phyloP scores from a whole-genome alignment of 2,113 vertebrate species.

The Bambusicola thoracicus region DNA sequence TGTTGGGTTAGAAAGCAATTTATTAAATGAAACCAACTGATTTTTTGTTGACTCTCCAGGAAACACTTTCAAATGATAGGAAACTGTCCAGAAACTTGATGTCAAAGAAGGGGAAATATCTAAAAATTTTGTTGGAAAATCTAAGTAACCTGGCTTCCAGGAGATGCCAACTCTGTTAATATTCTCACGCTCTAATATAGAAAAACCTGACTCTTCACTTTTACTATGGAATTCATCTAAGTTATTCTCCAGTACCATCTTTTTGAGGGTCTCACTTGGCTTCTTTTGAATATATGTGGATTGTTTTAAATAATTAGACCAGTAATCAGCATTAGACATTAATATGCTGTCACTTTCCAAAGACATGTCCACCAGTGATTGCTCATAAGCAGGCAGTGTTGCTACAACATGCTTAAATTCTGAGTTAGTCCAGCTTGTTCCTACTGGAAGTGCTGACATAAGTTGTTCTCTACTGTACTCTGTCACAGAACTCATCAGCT shows the following conservation, averaged over 20 bases:
- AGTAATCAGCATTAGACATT: neutral
- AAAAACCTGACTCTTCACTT: slow-evolving; percentile 3
- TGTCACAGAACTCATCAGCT: neutral
- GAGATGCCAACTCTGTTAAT: neutral
- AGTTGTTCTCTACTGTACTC: neutral
- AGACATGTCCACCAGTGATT: neutral
- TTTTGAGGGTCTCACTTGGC: neutral
- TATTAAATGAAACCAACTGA: slow-evolving; percentile 11
- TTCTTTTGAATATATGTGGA: neutral
- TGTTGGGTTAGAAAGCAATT: slow-evolving; percentile 36
- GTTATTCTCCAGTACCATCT: neutral
- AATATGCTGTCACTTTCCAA: slow-evolving; percentile 1
- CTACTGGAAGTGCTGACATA: neutral
- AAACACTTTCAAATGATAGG: neutral
- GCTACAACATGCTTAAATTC: neutral
- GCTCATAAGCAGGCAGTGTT: slow-evolving; percentile 1
- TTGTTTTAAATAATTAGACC: slow-evolving; percentile 26
- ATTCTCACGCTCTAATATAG: neutral
- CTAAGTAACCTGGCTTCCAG: neutral
- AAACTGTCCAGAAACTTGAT: slow-evolving; percentile 24
- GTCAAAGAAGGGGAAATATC: slow-evolving; percentile 38
- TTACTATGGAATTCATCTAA: neutral
- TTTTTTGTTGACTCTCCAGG: slow-evolving; percentile 5
- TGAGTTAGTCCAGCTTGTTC: slow-evolving; percentile 36
- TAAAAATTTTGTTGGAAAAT: slow-evolving; percentile 26